Base-by-base conservation (phyloP, 2,888 invertebrate genomes). In the Agriopis aurantiaria region DNA sequence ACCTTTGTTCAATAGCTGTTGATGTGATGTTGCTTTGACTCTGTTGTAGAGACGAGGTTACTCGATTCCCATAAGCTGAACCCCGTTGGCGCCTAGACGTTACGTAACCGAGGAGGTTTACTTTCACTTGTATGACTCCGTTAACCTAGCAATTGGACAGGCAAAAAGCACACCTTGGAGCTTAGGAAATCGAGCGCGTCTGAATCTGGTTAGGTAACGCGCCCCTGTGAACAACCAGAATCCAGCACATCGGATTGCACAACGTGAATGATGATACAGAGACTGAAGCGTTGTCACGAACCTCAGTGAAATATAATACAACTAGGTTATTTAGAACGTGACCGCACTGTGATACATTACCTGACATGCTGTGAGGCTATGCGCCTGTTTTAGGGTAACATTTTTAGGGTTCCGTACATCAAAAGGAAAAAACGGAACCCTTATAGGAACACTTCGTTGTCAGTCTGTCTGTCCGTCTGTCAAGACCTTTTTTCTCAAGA, bases 271-370 rank as follows among this genome's bases (percentile, higher is more conserved):
- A 87, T 84, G 88, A 85, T 86, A 85, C 86, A 83, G 51, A 58
- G 78, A 82, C 85, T 84, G 84, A 82, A 85, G 85, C 85, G 83
- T 80, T 86, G 89, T 86, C 88, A 88, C 87, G 66, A 87, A 84
- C 86, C 80, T 80, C 83, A 83, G 79, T 85, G 90, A 88, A 90
- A 90, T 87, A 86, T 88, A 88, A 89, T 89, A 88, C 89, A 86
- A 85, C 82, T 85, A 80, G 85, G 86, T 84, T 91, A 91, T 91
- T 90, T 86, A 87, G 91, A 90, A 91, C 91, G 91, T 90, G 90
- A 91, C 91, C 84, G 82, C 82, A 81, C 82, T 77, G 83, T 83
- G 85, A 87, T 84, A 87, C 83, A 85, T 87, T 86, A 83, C 83
- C 81, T 77, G 80, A 78, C 81, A 82, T 78, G 81, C 77, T 78